These are phyloP conservation scores for Polyommatus iphigenia DNA, from an alignment of 2,888 invertebrate genomes.

Conservation along the genomic window DNA sequence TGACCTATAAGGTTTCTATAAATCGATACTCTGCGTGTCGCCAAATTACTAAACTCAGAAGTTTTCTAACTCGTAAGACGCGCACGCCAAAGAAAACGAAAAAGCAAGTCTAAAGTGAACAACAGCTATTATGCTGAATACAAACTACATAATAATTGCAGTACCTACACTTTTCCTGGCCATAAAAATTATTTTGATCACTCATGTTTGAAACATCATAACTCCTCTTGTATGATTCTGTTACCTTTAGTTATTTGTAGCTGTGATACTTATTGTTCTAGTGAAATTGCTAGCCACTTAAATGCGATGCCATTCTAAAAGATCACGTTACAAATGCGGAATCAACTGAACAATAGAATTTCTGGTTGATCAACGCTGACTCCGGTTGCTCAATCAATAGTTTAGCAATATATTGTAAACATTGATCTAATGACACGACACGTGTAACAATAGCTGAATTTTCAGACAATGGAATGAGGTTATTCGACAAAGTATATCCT, in stretches of 20 bases:
- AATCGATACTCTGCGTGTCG: neutral
- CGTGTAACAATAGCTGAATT: slow-evolving; percentile 20
- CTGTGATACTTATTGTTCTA: neutral
- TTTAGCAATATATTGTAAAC: slow-evolving; percentile 24
- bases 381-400: slow-evolving; percentile 9
- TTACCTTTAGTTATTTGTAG: neutral
- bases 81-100: neutral
- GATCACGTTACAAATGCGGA: slow-evolving; percentile 10
- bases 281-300: neutral
- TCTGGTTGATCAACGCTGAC: slow-evolving; percentile 3
- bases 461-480: slow-evolving; percentile 26
- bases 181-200: neutral
- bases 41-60: neutral
- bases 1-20: too few species aligned
- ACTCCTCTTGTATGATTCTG: neutral
- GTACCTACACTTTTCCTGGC: neutral
- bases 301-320: slow-evolving; percentile 1
- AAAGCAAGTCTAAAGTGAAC: neutral
- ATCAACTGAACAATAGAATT: slow-evolving; percentile 18
- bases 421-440: slow-evolving; percentile 29
- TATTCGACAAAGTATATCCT: slow-evolving; percentile 22
- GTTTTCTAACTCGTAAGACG: neutral
- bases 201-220: too few species aligned
- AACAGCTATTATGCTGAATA: neutral
- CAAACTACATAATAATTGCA: neutral